Percentiles rank a stretch among this genome's conserved stretches.
These are phyloP conservation scores for Furcula furcula DNA, from an alignment of 2,888 invertebrate species.

Conservation along the genomic window DNA sequence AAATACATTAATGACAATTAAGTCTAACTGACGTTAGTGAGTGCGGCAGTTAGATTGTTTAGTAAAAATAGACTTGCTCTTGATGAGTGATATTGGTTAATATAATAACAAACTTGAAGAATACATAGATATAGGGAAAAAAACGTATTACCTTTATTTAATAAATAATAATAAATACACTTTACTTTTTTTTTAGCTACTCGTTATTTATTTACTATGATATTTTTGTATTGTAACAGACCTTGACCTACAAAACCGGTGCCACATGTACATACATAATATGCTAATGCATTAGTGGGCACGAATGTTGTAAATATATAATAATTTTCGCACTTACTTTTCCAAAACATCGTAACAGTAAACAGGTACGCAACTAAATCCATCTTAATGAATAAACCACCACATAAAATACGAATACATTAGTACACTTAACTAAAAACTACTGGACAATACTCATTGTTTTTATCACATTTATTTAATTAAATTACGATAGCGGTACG, in stretches of 20 bases:
- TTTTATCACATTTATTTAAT: conserved; percentile 35
- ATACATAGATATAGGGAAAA: no score
- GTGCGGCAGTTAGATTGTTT: no score
- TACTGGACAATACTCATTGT: conserved; percentile 17
- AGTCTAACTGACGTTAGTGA: no score
- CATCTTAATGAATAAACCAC: conserved; percentile 53
- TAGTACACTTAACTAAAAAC: conserved; percentile 26
- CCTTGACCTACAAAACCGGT: conserved; percentile 17
- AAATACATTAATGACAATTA: no score
- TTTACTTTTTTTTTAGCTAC: no score
- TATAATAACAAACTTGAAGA: no score
- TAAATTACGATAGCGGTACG: conserved; percentile 40
- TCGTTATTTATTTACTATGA: neutral
- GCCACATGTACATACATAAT: conserved; percentile 7
- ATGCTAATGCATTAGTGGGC: neutral
- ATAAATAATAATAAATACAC: no score
- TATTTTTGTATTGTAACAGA: neutral
- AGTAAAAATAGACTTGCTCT: no score
- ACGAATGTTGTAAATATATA: neutral
- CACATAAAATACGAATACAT: conserved; percentile 31
- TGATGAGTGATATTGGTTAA: no score
- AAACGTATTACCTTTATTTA: no score
- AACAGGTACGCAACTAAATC: conserved; percentile 51
- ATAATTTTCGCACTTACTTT: conserved; percentile 54
- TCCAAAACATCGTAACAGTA: conserved; percentile 57